Conservation (phyloP, 2,888 invertebrate species). For the Watsonalla cultraria region DNA sequence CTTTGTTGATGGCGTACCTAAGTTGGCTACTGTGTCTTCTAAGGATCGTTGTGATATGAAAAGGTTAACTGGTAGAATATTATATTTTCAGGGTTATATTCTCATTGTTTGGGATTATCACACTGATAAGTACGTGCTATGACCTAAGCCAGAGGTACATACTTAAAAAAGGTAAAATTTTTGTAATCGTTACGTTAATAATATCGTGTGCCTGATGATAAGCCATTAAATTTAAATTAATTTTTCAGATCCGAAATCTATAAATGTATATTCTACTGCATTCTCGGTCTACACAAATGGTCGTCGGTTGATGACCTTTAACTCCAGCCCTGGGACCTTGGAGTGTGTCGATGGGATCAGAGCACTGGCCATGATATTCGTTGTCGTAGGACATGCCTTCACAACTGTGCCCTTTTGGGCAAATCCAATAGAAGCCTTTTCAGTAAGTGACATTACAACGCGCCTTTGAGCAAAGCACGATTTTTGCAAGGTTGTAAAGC, state of each 20-base stretch:
- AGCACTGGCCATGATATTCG: constrained; percentile 59
- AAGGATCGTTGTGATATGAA: no score
- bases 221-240: neutral
- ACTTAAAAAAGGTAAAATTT: neutral
- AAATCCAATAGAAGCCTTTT: constrained; percentile 17
- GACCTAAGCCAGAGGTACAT: neutral
- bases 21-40: no score
- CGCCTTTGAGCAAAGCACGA: no score
- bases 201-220: no score
- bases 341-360: constrained; percentile 61
- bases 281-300: constrained; percentile 53
- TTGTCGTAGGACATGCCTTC: constrained; percentile 50
- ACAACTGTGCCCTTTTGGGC: constrained; percentile 11
- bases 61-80: neutral
- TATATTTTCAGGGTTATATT: neutral
- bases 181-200: no score
- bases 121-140: neutral
- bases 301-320: constrained; percentile 39
- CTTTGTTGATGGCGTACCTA: no score
- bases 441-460: constrained; percentile 8
- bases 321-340: constrained; percentile 30
- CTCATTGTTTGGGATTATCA: neutral
- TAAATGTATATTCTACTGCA: constrained; percentile 15
- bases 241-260: constrained; percentile 28
- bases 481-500: no score